Percentiles rank a stretch among this genome's conserved stretches.
Evolutionary conservation across 2,888 invertebrate genomes (phyloP).

Genomic region (Volucella bombylans): DNA sequence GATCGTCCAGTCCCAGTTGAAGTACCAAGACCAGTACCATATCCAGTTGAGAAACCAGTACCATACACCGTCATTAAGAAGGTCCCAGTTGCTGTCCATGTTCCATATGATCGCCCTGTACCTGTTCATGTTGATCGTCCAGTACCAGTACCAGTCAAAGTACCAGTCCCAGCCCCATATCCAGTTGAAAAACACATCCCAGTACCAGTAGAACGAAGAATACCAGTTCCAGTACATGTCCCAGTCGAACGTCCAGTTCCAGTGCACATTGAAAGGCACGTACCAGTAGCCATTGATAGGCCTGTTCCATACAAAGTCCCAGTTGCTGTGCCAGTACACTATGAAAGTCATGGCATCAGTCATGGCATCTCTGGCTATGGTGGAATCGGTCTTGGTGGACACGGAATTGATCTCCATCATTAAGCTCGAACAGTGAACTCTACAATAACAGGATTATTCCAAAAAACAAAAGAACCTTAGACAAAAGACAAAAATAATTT

Average conservation of each 20-base stretch:
- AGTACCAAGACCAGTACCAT: constrained; percentile 85
- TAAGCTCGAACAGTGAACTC: constrained; percentile 74
- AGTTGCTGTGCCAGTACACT: constrained; percentile 80
- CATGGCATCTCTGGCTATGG: constrained; percentile 58
- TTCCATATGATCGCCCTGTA: constrained; percentile 83
- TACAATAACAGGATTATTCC: constrained; percentile 76
- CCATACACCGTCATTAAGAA: constrained; percentile 86
- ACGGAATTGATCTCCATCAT: constrained; percentile 73
- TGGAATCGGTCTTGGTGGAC: constrained; percentile 77
- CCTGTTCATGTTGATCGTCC: constrained; percentile 87
- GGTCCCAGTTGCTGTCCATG: constrained; percentile 85
- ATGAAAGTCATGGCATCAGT: constrained; percentile 79
- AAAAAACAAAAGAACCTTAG: constrained; percentile 68
- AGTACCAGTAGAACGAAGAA: constrained; percentile 87
- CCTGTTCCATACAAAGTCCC: constrained; percentile 86
- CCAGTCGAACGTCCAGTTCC: constrained; percentile 84
- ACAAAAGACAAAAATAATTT: constrained; percentile 74
- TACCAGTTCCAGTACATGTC: constrained; percentile 85
- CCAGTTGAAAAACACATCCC: constrained; percentile 85
- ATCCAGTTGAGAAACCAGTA: constrained; percentile 84
- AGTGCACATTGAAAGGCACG: constrained; percentile 84
- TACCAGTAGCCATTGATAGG: constrained; percentile 86
- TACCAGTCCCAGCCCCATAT: constrained; percentile 88
- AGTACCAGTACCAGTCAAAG: constrained; percentile 88
- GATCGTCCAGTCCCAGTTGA: constrained; percentile 87